Percentiles rank a stretch among this genome's conserved stretches.
These are phyloP conservation scores for Microctonus aethiopoides DNA, from an alignment of 2,888 invertebrate genomes.

Conservation along the genomic window DNA sequence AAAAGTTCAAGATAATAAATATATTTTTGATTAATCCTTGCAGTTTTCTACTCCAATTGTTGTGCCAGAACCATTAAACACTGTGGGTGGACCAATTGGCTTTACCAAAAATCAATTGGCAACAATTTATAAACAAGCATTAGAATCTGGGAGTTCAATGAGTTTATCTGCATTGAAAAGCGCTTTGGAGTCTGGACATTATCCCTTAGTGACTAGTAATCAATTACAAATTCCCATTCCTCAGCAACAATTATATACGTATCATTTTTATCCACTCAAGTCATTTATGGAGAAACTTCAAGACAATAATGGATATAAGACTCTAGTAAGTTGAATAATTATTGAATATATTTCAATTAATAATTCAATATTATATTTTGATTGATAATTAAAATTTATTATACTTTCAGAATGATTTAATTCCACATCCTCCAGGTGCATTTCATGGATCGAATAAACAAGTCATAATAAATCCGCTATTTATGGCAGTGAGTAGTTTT, in stretches of 20 bases:
- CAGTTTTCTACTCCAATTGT: constrained; percentile 30
- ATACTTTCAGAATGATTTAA: constrained; percentile 41
- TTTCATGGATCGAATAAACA: constrained; percentile 55
- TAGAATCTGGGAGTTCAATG: constrained; percentile 58
- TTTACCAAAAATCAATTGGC: constrained; percentile 67
- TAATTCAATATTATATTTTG: background rate
- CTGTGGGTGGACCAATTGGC: constrained; percentile 47
- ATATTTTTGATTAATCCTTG: background rate
- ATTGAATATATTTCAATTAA: background rate
- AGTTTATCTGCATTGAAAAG: constrained; percentile 50
- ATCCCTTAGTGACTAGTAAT: constrained; percentile 42
- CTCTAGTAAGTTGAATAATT: constrained; percentile 43
- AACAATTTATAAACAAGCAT: constrained; percentile 68
- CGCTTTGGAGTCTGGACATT: constrained; percentile 43
- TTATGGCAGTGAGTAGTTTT: constrained; percentile 72
- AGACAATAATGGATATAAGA: constrained; percentile 45
- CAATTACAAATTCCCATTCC: constrained; percentile 44
- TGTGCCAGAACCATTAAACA: constrained; percentile 20
- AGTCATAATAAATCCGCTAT: constrained; percentile 68
- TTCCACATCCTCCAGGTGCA: constrained; percentile 36
- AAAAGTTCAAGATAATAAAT: background rate
- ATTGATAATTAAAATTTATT: background rate
- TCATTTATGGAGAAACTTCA: constrained; percentile 66
- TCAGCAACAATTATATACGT: constrained; percentile 62
- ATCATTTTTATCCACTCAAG: constrained; percentile 71